These are phyloP conservation scores for Hapalemur alaotrensis DNA, from an alignment of 2,797 vertebrate species.

Conservation along the genomic window DNA sequence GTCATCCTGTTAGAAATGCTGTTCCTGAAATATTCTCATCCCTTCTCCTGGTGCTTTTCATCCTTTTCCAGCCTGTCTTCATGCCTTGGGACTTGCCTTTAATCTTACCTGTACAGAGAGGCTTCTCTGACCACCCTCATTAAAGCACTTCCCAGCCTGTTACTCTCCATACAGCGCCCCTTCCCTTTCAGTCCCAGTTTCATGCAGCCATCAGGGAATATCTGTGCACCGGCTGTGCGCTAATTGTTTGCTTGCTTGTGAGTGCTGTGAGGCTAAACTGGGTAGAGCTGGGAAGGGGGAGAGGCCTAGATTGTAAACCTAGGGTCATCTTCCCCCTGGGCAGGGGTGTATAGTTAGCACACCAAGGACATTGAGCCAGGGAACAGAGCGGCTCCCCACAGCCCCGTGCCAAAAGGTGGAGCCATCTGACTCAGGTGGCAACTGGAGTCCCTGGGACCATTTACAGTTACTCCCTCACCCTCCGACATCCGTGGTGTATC, in stretches of 20 bases:
- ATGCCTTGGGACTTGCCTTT: neutral
- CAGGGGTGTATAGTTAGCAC: neutral
- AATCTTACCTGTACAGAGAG: fast-evolving
- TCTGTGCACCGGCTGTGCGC: fast-evolving
- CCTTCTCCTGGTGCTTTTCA: neutral
- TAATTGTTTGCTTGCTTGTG: neutral
- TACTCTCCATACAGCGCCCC: no score
- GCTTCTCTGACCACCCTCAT: neutral
- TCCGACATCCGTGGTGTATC: neutral
- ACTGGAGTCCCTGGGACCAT: neutral
- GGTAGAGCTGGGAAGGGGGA: neutral
- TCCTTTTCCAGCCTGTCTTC: neutral
- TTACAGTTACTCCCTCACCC: neutral
- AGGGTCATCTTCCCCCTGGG: neutral
- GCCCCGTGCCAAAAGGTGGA: neutral
- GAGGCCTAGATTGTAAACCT: neutral
- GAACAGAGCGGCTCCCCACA: neutral
- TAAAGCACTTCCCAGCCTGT: neutral
- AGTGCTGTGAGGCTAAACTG: neutral
- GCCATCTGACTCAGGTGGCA: neutral
- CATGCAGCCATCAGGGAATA: neutral
- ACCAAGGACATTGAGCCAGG: neutral
- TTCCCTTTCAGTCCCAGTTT: neutral
- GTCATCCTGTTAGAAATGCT: neutral
- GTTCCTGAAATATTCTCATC: neutral